These are phyloP conservation scores for Acrocephalus kingi DNA, from an alignment of 2,113 vertebrate species.

Conservation along the genomic window DNA sequence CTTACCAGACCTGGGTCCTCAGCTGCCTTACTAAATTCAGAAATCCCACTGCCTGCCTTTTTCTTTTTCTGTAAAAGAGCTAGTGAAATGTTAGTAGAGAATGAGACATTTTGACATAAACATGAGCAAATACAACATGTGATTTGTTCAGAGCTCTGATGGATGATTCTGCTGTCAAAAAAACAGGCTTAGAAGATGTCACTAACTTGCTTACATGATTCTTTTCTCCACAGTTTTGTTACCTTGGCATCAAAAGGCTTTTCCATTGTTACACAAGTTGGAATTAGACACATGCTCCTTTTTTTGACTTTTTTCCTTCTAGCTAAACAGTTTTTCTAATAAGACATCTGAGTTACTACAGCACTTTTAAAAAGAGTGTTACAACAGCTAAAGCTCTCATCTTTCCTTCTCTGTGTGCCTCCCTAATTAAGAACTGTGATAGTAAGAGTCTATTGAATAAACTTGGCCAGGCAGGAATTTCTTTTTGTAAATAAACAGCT, in stretches of 20 bases:
- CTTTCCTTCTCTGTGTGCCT: neutral
- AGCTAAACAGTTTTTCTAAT: neutral
- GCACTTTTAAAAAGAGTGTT: neutral
- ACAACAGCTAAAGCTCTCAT: neutral
- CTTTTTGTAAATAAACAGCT: neutral
- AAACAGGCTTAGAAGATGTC: neutral
- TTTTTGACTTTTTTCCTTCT: neutral
- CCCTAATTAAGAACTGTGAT: neutral
- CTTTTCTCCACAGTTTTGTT: neutral
- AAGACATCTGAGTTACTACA: neutral
- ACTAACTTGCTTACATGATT: neutral
- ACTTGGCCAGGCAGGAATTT: neutral
- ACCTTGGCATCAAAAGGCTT: neutral
- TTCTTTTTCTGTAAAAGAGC: constrained; percentile 66
- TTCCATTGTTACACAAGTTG: neutral
- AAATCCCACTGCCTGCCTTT: neutral
- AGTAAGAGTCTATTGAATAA: neutral
- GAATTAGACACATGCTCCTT: neutral
- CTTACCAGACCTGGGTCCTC: constrained; percentile 79
- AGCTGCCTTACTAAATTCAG: neutral
- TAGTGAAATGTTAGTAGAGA: neutral
- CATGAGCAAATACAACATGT: neutral
- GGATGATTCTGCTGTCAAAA: neutral
- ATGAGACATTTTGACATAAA: neutral
- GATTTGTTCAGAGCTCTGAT: neutral